Conservation (phyloP, 2,113 vertebrate genomes). For the Nestor notabilis region DNA sequence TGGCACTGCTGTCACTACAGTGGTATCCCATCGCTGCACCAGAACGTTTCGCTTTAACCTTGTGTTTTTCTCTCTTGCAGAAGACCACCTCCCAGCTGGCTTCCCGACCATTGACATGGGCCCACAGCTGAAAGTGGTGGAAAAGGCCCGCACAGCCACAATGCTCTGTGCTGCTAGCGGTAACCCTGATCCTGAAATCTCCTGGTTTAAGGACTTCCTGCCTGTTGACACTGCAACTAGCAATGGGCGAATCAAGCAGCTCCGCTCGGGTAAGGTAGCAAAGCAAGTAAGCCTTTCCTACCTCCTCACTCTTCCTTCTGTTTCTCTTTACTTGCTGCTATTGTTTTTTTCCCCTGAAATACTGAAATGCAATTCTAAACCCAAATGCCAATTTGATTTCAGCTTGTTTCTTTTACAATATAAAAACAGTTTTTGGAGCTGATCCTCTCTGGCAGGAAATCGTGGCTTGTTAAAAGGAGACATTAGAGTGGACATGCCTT, state of each 20-base stretch:
- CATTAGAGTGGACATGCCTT: background rate
- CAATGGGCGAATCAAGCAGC: constrained; percentile 94
- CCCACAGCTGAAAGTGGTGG: constrained; percentile 96
- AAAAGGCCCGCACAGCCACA: constrained; percentile 93
- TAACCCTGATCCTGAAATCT: constrained; percentile 94
- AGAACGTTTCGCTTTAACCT: background rate
- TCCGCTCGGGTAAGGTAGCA: constrained; percentile 90
- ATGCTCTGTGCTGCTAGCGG: constrained; percentile 97
- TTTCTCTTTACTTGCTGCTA: background rate
- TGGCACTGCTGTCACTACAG: background rate
- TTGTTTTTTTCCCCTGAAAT: background rate
- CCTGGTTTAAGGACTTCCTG: constrained; percentile 98
- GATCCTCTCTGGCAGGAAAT: background rate
- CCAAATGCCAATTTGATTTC: background rate
- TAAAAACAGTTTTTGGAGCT: background rate
- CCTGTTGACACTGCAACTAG: constrained; percentile 91
- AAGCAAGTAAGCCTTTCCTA: constrained; percentile 39
- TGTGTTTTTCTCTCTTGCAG: constrained; percentile 70
- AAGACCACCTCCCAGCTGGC: constrained; percentile 92
- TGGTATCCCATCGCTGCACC: rapidly evolving
- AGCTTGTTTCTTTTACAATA: constrained; percentile 1
- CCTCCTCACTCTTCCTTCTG: background rate
- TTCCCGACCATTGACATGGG: constrained; percentile 98
- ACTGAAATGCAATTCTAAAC: background rate
- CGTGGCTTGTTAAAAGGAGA: background rate